Evolutionary conservation across 2,113 vertebrate genomes (phyloP).

Genomic region (Siphamia tubifer): DNA sequence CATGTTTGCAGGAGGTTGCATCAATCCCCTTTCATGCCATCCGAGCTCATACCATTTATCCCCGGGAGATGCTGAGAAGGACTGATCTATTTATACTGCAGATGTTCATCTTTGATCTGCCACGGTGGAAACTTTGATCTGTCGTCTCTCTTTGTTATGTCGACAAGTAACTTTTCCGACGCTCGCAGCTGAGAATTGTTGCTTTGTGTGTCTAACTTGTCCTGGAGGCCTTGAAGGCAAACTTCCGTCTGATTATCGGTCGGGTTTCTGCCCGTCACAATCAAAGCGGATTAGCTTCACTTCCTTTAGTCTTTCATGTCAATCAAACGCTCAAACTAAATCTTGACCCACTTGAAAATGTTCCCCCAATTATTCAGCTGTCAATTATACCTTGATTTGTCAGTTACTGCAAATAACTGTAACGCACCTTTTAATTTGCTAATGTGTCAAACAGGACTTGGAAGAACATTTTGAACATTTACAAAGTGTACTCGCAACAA

Average conservation of each 20-base stretch:
- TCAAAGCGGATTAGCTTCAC: not conserved
- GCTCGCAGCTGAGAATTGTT: not conserved
- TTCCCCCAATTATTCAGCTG: no score
- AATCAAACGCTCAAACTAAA: not conserved
- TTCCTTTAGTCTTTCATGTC: not conserved
- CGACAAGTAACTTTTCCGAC: not conserved
- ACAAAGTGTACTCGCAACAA: no score
- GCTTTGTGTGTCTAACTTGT: not conserved
- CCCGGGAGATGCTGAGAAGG: slow-evolving; percentile 1
- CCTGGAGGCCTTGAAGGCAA: slow-evolving; percentile 14
- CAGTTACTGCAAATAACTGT: no score
- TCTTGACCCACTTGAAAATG: not conserved
- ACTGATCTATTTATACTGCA: slow-evolving; percentile 32
- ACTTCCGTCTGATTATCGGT: not conserved
- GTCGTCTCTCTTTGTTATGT: slow-evolving; percentile 21
- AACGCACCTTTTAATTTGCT: no score
- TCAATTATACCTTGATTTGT: no score
- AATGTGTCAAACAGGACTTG: no score
- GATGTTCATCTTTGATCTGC: slow-evolving; percentile 39
- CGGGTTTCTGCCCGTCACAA: not conserved
- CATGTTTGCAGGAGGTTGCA: slow-evolving; percentile 40
- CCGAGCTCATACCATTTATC: not conserved
- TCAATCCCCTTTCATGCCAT: slow-evolving; percentile 30
- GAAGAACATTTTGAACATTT: no score
- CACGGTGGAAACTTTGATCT: slow-evolving; percentile 24